These are phyloP conservation scores for Spinus olivaceus DNA, from an alignment of 2,797 vertebrate species.

Conservation along the genomic window DNA sequence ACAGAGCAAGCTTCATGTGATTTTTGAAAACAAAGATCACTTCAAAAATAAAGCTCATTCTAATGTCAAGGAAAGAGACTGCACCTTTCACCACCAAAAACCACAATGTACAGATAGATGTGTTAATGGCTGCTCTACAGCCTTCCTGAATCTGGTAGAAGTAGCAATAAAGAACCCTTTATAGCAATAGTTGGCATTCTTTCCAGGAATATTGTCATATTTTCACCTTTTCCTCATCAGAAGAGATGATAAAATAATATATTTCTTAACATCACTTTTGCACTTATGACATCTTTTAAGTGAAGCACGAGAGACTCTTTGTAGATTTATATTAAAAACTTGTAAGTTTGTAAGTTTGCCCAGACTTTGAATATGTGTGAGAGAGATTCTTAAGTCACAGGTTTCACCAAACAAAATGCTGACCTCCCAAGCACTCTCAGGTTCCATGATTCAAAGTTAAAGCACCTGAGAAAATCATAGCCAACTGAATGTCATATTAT, in stretches of 20 bases:
- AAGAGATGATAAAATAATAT: background rate
- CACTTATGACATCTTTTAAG: background rate
- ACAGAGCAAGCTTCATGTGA: background rate
- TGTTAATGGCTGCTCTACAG: background rate
- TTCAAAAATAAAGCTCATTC: background rate
- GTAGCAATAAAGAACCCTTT: background rate
- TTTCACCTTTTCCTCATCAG: background rate
- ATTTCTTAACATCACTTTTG: background rate
- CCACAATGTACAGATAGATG: background rate
- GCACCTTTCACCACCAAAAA: background rate
- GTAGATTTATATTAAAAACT: background rate
- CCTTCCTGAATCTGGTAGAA: background rate
- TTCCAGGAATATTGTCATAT: background rate
- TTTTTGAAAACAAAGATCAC: background rate
- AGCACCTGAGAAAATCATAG: conserved; percentile 21
- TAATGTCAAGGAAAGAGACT: background rate
- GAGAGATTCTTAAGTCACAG: background rate
- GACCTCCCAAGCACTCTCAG: background rate
- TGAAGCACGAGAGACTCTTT: background rate
- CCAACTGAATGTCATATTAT: background rate
- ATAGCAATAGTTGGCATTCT: background rate
- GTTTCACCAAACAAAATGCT: background rate
- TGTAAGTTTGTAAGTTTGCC: background rate
- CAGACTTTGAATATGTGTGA: background rate
- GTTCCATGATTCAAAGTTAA: background rate